These are phyloP conservation scores for Octomys mimax DNA, from an alignment of 2,797 vertebrate genomes.

Conservation along the genomic window DNA sequence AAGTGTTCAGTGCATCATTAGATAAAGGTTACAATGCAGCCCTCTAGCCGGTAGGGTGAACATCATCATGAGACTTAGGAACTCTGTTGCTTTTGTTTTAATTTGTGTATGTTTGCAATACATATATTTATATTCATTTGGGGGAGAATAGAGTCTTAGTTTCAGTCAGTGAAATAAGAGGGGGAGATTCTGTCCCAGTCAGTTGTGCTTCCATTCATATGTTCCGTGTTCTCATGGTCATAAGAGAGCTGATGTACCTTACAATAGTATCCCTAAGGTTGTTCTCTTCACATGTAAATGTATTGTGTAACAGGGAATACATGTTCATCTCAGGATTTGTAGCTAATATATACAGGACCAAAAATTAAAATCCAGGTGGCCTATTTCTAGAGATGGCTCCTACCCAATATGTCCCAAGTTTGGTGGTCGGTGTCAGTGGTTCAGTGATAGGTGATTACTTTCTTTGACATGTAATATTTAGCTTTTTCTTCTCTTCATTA, in stretches of 20 bases:
- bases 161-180: rapidly evolving
- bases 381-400: background rate
- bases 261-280: background rate
- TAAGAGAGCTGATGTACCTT: background rate
- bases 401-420: background rate
- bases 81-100: background rate
- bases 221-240: background rate
- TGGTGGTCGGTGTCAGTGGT: background rate
- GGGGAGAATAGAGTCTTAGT: background rate
- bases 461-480: background rate
- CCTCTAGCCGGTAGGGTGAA: background rate
- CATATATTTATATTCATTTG: background rate
- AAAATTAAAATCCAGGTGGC: background rate
- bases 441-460: background rate
- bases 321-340: background rate
- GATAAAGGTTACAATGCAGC: background rate
- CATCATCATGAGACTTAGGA: background rate
- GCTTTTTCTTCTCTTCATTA: background rate
- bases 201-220: background rate
- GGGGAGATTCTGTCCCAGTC: background rate
- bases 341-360: background rate
- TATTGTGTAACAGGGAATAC: background rate
- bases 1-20: background rate
- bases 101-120: background rate
- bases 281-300: background rate